phyloP scores from a whole-genome alignment of 2,113 vertebrate species.

The Caranx melampygus region DNA sequence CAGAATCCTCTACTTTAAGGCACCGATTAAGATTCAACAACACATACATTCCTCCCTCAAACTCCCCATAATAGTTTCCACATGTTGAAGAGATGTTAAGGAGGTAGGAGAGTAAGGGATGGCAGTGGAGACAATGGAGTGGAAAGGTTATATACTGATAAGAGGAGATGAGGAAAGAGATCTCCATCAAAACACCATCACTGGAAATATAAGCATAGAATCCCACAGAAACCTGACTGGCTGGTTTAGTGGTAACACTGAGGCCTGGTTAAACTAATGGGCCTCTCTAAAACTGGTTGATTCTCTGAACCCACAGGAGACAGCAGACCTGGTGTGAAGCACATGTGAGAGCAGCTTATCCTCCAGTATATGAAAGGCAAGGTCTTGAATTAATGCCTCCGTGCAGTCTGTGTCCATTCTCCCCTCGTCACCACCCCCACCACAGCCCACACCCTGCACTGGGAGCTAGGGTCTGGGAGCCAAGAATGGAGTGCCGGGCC shows the following conservation, averaged over 20 bases:
- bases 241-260: conserved; percentile 48
- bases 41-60: conserved; percentile 81
- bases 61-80: conserved; percentile 83
- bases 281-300: conserved; percentile 54
- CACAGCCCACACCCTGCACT: conserved; percentile 62
- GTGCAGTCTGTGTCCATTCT: conserved; percentile 68
- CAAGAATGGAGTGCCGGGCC: conserved; percentile 76
- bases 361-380: conserved; percentile 76
- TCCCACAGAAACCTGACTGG: conserved; percentile 26
- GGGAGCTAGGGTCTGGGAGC: conserved; percentile 74
- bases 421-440: conserved; percentile 32
- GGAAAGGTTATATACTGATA: conserved; percentile 53
- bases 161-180: conserved; percentile 39
- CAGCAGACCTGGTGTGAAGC: conserved; percentile 70
- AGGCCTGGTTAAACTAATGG: conserved; percentile 59
- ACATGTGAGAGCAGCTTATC: conserved; percentile 76
- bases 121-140: conserved; percentile 37
- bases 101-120: conserved; percentile 49
- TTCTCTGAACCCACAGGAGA: conserved; percentile 61
- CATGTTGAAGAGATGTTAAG: conserved; percentile 76
- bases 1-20: conserved; percentile 77
- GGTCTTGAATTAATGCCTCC: conserved; percentile 78
- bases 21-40: conserved; percentile 82
- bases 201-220: conserved; percentile 46
- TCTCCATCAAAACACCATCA: conserved; percentile 46